phyloP scores from a whole-genome alignment of 2,797 vertebrate species.

The Silurus lanzhouensis region DNA sequence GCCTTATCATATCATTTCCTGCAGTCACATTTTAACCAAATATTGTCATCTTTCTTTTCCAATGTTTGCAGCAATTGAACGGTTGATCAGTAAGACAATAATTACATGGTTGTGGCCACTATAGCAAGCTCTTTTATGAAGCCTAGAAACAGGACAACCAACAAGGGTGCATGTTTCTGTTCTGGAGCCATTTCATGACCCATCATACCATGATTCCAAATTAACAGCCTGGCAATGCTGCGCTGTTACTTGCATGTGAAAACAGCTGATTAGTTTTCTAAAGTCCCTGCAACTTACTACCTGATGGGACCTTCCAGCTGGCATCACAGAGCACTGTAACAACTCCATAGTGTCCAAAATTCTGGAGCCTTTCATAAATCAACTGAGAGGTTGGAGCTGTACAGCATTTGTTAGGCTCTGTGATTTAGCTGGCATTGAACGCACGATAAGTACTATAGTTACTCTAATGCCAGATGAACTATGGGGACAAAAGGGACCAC shows the following conservation, averaged over 20 bases:
- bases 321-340: slow-evolving; percentile 54
- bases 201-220: slow-evolving; percentile 52
- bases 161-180: slow-evolving; percentile 53
- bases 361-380: slow-evolving; percentile 1
- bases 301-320: slow-evolving; percentile 31
- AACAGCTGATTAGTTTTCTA: slow-evolving; percentile 43
- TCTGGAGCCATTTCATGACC: slow-evolving; percentile 54
- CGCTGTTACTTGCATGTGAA: slow-evolving; percentile 58
- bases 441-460: slow-evolving; percentile 38
- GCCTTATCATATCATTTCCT: slow-evolving; percentile 20
- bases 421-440: slow-evolving; percentile 42
- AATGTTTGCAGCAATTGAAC: slow-evolving; percentile 63
- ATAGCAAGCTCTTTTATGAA: slow-evolving; percentile 43
- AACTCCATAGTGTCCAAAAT: slow-evolving; percentile 27
- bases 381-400: slow-evolving; percentile 36
- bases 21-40: slow-evolving; percentile 45
- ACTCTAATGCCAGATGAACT: slow-evolving; percentile 30
- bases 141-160: slow-evolving; percentile 44
- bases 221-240: slow-evolving; percentile 46
- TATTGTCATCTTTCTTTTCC: slow-evolving; percentile 58
- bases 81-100: slow-evolving; percentile 65
- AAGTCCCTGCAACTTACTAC: slow-evolving; percentile 15
- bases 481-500: slow-evolving; percentile 36
- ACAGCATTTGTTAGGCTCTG: slow-evolving; percentile 52
- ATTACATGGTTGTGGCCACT: slow-evolving; percentile 49